Evolutionary conservation across 23 tunicate genomes (phyloP), one percentile per base, ranked within the genome.

Genomic region (Diplosoma virens): DNA sequence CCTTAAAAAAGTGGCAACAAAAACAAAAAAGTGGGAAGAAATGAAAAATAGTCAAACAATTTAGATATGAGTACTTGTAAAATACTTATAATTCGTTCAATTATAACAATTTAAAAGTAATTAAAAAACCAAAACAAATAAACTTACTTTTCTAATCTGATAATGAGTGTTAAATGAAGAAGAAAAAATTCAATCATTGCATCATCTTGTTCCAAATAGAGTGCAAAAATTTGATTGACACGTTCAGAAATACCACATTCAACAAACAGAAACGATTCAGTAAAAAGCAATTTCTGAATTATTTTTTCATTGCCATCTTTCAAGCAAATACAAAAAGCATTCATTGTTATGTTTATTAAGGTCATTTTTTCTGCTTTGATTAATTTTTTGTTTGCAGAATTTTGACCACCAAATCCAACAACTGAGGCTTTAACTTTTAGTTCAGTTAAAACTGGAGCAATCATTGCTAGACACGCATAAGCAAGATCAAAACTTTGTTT

Each of bases 201-300:
- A 32, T 86, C 93, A 73, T 86, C 93, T 72, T 86, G 81, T 65
- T 86, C 93, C 47, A 86, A 4, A 34, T 46, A 80, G n/a, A 79
- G 70, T 11, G 56, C 81, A 41, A 86, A 32, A 29, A 82, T 7
- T 32, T 48, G 21, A 24, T 30, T 28, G 46, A 23, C 70, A 5
- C 23, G 21, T 0, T 2, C 36, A 7, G 6, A 4, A 6, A 53
- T 11, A 16, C 5, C 52, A 20, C 3, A 23, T 6, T 18, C 21
- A 5, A 23, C 53, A 68, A 68, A 23, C 53, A 68, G 5, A 36
- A 36, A 6, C 5, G 5, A 34, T 68, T 37, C 75, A 34, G 75
- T 24, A 9, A 23, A 5, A 2, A n/a, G n/a, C n/a, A n/a, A n/a
- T n/a, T n/a, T n/a, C n/a, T n/a, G n/a, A n/a, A 23, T 4, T 3